phyloP scores from a whole-genome alignment of 2,113 vertebrate species.

The Numida meleagris region DNA sequence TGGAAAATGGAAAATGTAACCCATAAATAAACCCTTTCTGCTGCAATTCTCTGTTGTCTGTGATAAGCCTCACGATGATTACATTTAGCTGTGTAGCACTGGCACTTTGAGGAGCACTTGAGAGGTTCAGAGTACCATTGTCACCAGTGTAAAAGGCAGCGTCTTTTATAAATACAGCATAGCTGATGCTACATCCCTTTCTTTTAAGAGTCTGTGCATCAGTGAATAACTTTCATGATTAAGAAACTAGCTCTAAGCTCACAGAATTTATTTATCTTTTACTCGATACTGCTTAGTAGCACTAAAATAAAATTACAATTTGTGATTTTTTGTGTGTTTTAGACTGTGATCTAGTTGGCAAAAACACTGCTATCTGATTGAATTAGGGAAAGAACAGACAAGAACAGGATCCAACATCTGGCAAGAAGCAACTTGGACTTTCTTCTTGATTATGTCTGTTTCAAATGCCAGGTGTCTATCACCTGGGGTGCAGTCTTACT shows the following conservation, averaged over 20 bases:
- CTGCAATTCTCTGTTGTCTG: neutral
- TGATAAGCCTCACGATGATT: neutral
- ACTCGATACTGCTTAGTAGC: neutral
- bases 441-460: constrained; percentile 45
- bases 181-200: neutral
- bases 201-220: neutral
- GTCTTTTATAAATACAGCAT: neutral
- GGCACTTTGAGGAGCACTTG: neutral
- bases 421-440: constrained; percentile 42
- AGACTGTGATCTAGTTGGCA: neutral
- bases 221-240: neutral
- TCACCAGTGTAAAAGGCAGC: neutral
- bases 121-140: neutral
- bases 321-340: neutral
- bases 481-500: constrained; percentile 61
- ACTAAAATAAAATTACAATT: neutral
- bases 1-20: neutral
- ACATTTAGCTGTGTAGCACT: neutral
- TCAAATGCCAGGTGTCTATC: constrained; percentile 70
- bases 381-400: constrained; percentile 38
- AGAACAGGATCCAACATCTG: constrained; percentile 58
- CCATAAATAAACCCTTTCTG: constrained; percentile 9
- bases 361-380: neutral
- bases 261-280: neutral
- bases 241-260: neutral